A percentile compares a stretch with the other conserved stretches of the same genome.
Conservation (phyloP, 2,113 vertebrate species). For the Cranoglanis bouderius region DNA sequence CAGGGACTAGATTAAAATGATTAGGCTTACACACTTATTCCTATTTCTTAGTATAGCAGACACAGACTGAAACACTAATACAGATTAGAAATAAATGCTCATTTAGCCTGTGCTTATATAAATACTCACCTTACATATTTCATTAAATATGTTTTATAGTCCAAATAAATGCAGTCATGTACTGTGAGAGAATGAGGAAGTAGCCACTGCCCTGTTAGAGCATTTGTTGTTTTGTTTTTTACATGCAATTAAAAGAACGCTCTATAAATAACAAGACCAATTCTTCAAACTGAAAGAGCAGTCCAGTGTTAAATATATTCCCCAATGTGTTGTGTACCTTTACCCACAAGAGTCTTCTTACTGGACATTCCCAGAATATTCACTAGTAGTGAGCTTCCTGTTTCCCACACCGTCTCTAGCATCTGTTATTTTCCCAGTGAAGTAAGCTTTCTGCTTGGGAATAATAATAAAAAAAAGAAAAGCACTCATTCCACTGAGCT, state of each 20-base stretch:
- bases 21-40: background rate
- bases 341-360: conserved; percentile 10
- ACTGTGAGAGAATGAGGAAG: background rate
- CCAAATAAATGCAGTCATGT: background rate
- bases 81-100: background rate
- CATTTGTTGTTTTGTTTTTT: too few relatives aligned
- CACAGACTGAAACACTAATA: background rate
- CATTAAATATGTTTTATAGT: background rate
- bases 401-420: conserved; percentile 16
- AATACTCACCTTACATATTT: background rate
- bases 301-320: background rate
- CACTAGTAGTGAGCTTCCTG: conserved; percentile 15
- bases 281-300: background rate
- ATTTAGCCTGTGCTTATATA: background rate
- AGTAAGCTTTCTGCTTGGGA: background rate
- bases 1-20: background rate
- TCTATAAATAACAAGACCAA: background rate
- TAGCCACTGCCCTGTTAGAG: background rate
- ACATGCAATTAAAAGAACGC: background rate
- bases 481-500: background rate
- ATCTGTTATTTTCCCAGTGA: conserved; percentile 22
- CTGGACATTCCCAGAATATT: conserved; percentile 29
- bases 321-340: conserved; percentile 24
- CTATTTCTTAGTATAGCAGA: background rate
- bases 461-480: background rate